Evolutionary conservation across 2,888 invertebrate species (phyloP), one percentile per base, ranked within the genome.

Genomic region (Acleris cristana): DNA sequence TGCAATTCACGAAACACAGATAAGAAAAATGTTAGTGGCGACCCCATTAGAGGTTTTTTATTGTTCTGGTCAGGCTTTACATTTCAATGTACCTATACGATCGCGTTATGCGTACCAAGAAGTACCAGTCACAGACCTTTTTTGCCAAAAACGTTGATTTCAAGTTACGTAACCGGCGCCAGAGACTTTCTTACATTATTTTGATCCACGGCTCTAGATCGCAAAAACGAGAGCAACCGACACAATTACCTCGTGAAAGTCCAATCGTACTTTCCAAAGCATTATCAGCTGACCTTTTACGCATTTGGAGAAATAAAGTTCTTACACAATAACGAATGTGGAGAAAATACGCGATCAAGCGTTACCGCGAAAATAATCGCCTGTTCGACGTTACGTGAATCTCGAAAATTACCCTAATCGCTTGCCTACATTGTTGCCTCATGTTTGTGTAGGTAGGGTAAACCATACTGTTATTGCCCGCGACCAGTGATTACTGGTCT

Each of bases 171-270:
- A 62, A 67, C 40, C 58, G 62, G 57, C 63, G 48, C 54, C 64
- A 71, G 69, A 66, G 70, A 74, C 76, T 77, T 78, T 79, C 76
- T 75, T 78, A 64, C 73, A 72, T 79, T 67, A 66, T 63, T 63
- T 79, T 79, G 76, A 79, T 79, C 73, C 81, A 82, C 80, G 76
- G 75, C 78, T 69, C 45, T 75, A 79, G 82, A 79, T 84, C 84
- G 83, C 82, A 84, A 85, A 83, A 89, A 85, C 80, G 82, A 86
- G 86, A 88, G 83, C 83, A 66, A 85, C 78, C 73, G 75, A 78
- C 77, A 83, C 86, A 86, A 88, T 87, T 87, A 86, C 84, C 70
- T 74, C 75, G 89, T 86, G 90, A 90, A 90, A 90, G 89, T 73
- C 74, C 74, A 83, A 83, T 86, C 81, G 83, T 79, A 80, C 79